Percentiles rank a stretch among this genome's conserved stretches.
Evolutionary conservation across 1,140 invertebrate species (phyloP).

Genomic region (Drosophila sproati): DNA sequence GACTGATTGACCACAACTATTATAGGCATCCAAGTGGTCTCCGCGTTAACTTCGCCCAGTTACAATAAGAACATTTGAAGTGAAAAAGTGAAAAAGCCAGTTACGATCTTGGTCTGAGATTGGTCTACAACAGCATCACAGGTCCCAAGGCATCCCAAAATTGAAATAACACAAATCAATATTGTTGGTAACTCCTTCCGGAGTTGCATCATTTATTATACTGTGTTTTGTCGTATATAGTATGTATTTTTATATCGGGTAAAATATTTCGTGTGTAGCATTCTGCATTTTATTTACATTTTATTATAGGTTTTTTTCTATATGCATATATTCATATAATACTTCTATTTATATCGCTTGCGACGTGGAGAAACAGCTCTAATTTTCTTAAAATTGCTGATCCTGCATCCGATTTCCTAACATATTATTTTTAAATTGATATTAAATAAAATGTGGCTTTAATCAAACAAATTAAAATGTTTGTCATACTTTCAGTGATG

Average conservation of each 20-base stretch:
- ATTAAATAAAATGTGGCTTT: conserved; percentile 19
- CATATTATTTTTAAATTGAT: conserved; percentile 24
- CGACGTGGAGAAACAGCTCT: conserved; percentile 34
- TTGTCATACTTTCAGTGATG: conserved; percentile 69
- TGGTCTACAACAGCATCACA: no score
- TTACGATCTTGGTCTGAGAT: no score
- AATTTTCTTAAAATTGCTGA: conserved; percentile 54
- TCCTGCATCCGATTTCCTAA: conserved; percentile 36
- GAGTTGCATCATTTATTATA: conserved; percentile 67
- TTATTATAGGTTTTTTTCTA: conserved; percentile 59
- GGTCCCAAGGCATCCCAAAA: not conserved
- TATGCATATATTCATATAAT: conserved; percentile 42
- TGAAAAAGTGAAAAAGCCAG: no score
- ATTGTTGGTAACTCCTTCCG: conserved; percentile 56
- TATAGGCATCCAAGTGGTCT: no score
- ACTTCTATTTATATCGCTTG: conserved; percentile 39
- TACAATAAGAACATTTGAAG: no score
- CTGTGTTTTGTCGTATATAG: conserved; percentile 45
- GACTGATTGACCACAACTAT: no score
- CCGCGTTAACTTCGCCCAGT: no score
- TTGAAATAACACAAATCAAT: not conserved
- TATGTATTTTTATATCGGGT: conserved; percentile 61
- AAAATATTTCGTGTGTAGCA: conserved; percentile 66
- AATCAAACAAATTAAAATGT: conserved; percentile 19
- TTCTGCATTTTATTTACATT: conserved; percentile 72